phyloP scores from a whole-genome alignment of 2,113 vertebrate species.

The Aramus guarauna region DNA sequence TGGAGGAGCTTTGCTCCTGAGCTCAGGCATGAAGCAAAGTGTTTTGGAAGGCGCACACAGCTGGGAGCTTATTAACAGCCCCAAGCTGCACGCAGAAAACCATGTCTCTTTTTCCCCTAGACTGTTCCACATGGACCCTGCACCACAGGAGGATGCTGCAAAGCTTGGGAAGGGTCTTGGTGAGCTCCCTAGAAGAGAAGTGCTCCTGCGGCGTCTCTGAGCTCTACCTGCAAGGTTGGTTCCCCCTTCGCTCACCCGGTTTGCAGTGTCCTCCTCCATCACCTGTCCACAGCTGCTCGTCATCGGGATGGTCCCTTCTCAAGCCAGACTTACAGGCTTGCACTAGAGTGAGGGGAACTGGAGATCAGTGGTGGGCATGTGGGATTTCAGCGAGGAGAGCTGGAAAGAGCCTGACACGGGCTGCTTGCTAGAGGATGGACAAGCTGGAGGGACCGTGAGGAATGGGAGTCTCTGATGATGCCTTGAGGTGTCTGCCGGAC shows the following conservation, averaged over 20 bases:
- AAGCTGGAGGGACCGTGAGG: not conserved
- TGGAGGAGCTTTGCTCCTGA: not conserved
- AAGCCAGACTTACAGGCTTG: not conserved
- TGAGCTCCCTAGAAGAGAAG: not conserved
- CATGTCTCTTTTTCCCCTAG: not conserved
- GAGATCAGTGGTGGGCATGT: not conserved
- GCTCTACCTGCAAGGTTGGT: constrained; percentile 17
- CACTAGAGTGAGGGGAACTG: not conserved
- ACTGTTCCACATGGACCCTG: constrained; percentile 31
- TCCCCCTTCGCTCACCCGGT: fast-evolving
- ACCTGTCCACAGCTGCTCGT: not conserved
- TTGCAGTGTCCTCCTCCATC: not conserved
- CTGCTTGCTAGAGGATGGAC: not conserved
- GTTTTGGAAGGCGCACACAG: not conserved
- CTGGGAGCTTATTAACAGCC: not conserved
- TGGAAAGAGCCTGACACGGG: not conserved
- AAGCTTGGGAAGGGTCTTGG: not conserved
- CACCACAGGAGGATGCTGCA: not conserved
- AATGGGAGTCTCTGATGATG: not conserved
- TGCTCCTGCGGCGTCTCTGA: not conserved
- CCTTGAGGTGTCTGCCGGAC: not conserved
- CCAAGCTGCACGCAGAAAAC: not conserved
- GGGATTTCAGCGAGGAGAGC: not conserved
- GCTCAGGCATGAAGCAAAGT: not conserved
- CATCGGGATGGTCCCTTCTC: not conserved